Conservation (phyloP, 1,140 invertebrate genomes). For the Diachasma alloeum region DNA sequence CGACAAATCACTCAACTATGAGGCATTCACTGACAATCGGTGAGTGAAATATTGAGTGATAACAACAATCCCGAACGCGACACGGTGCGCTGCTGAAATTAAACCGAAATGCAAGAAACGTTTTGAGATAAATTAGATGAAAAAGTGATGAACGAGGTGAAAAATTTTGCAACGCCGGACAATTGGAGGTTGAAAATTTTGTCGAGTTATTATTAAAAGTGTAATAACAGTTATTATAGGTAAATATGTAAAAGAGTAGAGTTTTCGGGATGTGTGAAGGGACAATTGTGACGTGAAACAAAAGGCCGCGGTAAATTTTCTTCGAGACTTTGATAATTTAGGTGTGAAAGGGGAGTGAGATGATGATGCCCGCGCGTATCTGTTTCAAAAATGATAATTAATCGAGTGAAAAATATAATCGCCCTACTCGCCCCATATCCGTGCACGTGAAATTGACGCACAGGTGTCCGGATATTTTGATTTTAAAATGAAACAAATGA, state of each 20-base stretch:
- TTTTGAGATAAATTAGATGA: neutral
- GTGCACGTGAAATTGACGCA: neutral
- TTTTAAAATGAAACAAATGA: neutral
- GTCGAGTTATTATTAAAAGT: conserved; percentile 11
- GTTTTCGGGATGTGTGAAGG: neutral
- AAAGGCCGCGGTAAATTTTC: neutral
- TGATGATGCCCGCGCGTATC: conserved; percentile 9
- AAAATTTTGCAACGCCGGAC: neutral
- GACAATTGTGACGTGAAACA: neutral
- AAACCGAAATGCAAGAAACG: neutral
- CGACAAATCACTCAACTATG: no score
- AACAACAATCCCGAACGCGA: conserved; percentile 2
- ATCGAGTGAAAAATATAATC: neutral
- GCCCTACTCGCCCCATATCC: neutral
- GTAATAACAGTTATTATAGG: conserved; percentile 19
- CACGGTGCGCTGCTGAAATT: neutral
- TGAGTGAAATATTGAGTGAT: neutral
- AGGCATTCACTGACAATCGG: neutral
- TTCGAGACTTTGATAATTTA: neutral
- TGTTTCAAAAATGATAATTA: conserved; percentile 12
- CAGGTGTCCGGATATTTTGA: conserved; percentile 2
- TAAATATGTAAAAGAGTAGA: conserved; percentile 18
- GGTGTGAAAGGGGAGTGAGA: neutral
- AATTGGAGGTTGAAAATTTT: neutral
- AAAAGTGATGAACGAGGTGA: neutral